phyloP scores from a whole-genome alignment of 1,140 invertebrate species.

The Sarcophaga peregrina region DNA sequence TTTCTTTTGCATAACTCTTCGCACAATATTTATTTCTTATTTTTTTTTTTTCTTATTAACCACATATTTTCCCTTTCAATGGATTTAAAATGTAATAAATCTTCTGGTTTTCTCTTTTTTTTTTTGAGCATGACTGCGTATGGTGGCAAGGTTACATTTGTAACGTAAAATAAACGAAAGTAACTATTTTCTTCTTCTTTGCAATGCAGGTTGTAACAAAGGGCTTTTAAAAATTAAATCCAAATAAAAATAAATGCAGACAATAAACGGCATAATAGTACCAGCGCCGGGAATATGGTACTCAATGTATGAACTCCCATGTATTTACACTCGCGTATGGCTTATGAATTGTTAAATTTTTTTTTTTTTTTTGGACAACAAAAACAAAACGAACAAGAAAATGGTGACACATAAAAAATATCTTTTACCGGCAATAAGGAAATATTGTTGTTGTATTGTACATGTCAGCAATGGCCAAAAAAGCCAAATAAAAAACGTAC shows the following conservation, averaged over 20 bases:
- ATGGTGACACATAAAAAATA: not conserved
- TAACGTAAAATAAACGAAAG: not conserved
- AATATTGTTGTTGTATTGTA: not conserved
- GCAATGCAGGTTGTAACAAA: conserved; percentile 6
- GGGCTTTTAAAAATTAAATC: not conserved
- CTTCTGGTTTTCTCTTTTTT: not conserved
- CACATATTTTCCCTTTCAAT: conserved; percentile 14
- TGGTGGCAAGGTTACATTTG: conserved; percentile 9
- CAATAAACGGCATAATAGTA: too few relatives aligned
- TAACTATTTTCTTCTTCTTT: not conserved
- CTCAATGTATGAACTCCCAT: not conserved
- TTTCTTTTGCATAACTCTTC: not conserved
- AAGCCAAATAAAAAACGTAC: not conserved
- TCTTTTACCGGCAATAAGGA: not conserved
- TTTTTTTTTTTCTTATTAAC: not conserved
- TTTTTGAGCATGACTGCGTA: not conserved
- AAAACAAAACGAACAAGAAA: not conserved
- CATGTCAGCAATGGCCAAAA: not conserved
- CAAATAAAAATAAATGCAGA: too few relatives aligned
- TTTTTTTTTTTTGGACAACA: not conserved
- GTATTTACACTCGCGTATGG: not conserved
- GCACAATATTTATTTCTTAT: not conserved
- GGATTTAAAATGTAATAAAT: conserved; percentile 22
- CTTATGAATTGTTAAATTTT: not conserved
- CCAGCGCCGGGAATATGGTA: too few relatives aligned